These are phyloP conservation scores for Heliornis fulica DNA, from an alignment of 2,113 vertebrate species.

Conservation along the genomic window DNA sequence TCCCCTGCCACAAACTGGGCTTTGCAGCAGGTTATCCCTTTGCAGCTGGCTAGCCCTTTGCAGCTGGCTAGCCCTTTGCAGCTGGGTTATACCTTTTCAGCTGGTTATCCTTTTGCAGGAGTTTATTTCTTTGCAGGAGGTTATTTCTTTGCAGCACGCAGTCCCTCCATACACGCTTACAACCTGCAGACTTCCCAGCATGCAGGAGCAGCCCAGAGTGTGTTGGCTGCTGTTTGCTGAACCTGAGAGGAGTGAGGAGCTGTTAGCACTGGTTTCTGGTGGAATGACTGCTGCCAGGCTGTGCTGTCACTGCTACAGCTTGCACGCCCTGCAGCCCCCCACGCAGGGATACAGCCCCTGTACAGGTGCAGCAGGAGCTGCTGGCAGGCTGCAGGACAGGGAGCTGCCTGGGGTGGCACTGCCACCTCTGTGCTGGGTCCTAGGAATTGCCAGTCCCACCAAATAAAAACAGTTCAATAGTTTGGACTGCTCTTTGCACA, in stretches of 20 bases:
- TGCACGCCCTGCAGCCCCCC: not conserved
- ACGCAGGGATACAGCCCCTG: not conserved
- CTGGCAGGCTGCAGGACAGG: not conserved
- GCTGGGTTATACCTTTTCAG: not conserved
- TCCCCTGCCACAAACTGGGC: not conserved
- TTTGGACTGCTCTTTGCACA: not conserved
- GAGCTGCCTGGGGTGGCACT: not conserved
- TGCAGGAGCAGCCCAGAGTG: accelerated
- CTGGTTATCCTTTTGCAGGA: not conserved
- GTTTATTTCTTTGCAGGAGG: not conserved
- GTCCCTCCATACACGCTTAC: not conserved
- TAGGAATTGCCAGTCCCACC: not conserved
- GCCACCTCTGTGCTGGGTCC: not conserved
- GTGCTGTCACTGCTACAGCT: not conserved
- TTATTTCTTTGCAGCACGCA: not conserved
- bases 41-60: not conserved
- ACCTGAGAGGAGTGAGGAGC: accelerated
- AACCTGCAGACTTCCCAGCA: accelerated
- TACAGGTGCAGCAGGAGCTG: accelerated
- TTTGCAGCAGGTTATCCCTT: not conserved
- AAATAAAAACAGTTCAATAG: not conserved
- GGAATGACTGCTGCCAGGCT: not conserved
- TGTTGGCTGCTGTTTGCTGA: not conserved
- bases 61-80: not conserved
- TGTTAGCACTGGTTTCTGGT: not conserved